Percentiles rank a stretch among this genome's conserved stretches.
phyloP scores from a whole-genome alignment of 2,113 vertebrate species.

The Zapornia atra region DNA sequence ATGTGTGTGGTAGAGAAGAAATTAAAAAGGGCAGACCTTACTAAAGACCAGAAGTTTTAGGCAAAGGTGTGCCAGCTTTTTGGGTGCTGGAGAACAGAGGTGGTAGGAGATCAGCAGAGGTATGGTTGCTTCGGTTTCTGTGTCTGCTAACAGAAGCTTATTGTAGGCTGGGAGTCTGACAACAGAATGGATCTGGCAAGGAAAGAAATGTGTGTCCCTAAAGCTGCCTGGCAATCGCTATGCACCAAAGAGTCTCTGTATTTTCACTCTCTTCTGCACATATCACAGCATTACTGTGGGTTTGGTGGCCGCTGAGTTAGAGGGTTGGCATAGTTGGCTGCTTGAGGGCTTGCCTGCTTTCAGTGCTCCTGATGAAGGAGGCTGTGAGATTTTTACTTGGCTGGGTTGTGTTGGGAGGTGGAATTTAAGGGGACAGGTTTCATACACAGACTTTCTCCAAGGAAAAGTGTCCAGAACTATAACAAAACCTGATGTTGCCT shows the following conservation, averaged over 20 bases:
- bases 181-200: not conserved
- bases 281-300: not conserved
- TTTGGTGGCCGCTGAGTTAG: not conserved
- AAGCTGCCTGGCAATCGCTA: not conserved
- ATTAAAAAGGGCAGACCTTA: not conserved
- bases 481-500: not conserved
- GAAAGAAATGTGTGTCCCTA: fast-evolving
- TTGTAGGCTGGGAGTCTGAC: not conserved
- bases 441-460: fast-evolving
- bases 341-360: not conserved
- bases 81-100: not conserved
- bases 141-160: not conserved
- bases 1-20: not conserved
- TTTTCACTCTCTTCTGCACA: not conserved
- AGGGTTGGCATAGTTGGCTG: not conserved
- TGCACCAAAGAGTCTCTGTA: fast-evolving
- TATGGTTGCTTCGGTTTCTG: not conserved
- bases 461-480: not conserved
- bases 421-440: not conserved
- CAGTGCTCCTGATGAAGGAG: fast-evolving
- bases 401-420: not conserved
- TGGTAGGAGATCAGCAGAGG: not conserved
- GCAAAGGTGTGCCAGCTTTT: not conserved
- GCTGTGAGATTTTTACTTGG: not conserved
- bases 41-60: not conserved